Evolutionary conservation across 2,113 vertebrate genomes (phyloP), one percentile per base, ranked within the genome.

Genomic region (Ancistrus triradiatus): DNA sequence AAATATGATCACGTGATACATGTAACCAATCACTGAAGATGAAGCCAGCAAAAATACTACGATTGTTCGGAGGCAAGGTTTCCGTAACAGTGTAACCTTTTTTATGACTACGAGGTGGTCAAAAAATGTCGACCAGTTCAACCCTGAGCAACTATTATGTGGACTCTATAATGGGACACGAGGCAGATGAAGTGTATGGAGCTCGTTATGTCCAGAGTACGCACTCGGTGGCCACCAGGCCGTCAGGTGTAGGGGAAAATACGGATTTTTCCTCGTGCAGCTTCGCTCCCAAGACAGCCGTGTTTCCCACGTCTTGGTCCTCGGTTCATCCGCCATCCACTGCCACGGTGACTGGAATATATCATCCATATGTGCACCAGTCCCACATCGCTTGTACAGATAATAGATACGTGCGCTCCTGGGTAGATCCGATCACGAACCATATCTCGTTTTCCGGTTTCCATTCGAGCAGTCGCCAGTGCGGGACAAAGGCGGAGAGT

Each of bases 1-100:
- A 98, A 98, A 98, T 98, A 98, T 91, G 93, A 93, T 92, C 95
- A 98, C 95, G 95, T 98, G 95, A 95, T 89, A 89, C 82, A 85
- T 86, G 87, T 91, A 91, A 96, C 95, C 95, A 98, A 98, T 98
- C 91, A 91, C 90, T 83, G 91, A 84, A 87, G 89, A 89, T 90
- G 92, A 90, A 91, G 91, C 81, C 92, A 92, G 93, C 92, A 93
- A 95, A 89, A 93, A 94, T 94, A 93, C 91, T 93, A 92, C 90
- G 93, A 91, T 92, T 93, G 91, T 94, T 91, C 93, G 86, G 90
- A 89, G 90, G 85, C 89, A 89, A 89, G 93, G 92, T 92, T 92
- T 90, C 89, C 86, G 86, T 90, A 90, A 89, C 91, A 93, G 93
- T 87, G 91, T 90, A 89, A 90, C 84, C 89, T 91, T 90, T 95